Conservation (phyloP, 2,888 invertebrate species). For the Volucella inanis region DNA sequence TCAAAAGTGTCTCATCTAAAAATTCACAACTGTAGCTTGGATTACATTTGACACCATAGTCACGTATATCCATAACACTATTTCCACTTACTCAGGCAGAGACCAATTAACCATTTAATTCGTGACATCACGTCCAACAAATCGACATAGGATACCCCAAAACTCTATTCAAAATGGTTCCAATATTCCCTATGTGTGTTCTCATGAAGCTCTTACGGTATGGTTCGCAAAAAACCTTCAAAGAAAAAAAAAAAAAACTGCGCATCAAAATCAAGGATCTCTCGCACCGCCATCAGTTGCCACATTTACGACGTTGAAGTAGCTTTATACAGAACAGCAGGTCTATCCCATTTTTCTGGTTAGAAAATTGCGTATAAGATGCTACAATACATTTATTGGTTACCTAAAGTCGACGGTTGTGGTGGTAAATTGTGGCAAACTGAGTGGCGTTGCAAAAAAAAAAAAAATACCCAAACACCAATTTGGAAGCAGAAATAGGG, state of each 20-base stretch:
- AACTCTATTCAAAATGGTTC: no score
- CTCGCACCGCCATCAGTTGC: background rate
- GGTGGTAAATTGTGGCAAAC: constrained; percentile 6
- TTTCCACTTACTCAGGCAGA: no score
- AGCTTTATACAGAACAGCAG: background rate
- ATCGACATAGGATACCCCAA: no score
- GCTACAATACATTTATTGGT: constrained; percentile 38
- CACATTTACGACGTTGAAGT: constrained; percentile 18
- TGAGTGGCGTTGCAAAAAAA: constrained; percentile 12
- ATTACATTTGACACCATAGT: no score
- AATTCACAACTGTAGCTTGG: no score
- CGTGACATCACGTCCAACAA: no score
- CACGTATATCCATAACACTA: no score
- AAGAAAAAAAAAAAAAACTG: background rate
- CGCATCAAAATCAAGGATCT: constrained; percentile 4
- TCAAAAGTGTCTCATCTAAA: no score
- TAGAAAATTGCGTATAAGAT: constrained; percentile 32
- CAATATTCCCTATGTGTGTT: no score
- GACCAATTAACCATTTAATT: no score
- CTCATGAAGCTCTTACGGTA: no score
- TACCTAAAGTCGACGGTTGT: constrained; percentile 5
- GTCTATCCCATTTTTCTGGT: background rate
- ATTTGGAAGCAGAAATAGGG: background rate
- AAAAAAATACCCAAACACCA: background rate
- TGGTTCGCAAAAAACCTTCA: no score